phyloP scores from a whole-genome alignment of 2,888 invertebrate species.

The Erynnis tages region DNA sequence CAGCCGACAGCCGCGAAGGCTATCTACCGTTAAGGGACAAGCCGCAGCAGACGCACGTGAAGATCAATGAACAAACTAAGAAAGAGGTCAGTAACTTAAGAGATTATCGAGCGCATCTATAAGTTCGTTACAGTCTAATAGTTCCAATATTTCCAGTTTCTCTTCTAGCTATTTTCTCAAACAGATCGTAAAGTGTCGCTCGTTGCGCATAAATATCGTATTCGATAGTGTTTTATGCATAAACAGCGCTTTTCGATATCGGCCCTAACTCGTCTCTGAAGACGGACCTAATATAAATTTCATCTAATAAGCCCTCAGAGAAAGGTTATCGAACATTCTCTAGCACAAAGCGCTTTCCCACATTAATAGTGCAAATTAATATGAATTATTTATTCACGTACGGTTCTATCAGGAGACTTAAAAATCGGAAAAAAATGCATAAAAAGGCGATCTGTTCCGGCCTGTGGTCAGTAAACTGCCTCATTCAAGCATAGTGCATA shows the following conservation, averaged over 20 bases:
- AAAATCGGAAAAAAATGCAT: slow-evolving; percentile 45
- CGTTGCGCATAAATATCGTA: slow-evolving; percentile 17
- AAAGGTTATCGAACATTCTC: slow-evolving; percentile 55
- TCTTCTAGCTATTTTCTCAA: slow-evolving; percentile 23
- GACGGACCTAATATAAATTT: slow-evolving; percentile 49
- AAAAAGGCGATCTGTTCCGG: slow-evolving; percentile 54
- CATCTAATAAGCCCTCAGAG: slow-evolving; percentile 58
- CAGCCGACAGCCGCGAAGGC: slow-evolving; percentile 74
- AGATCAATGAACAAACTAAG: slow-evolving; percentile 78
- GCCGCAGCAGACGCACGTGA: slow-evolving; percentile 72
- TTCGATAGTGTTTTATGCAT: slow-evolving; percentile 10
- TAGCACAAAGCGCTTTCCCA: slow-evolving; percentile 53
- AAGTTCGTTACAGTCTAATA: slow-evolving; percentile 72
- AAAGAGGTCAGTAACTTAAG: slow-evolving; percentile 78
- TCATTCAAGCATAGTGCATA: slow-evolving; percentile 39
- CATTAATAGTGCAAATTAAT: slow-evolving; percentile 63
- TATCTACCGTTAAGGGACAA: slow-evolving; percentile 75
- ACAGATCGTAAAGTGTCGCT: slow-evolving; percentile 9
- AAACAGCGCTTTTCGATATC: slow-evolving; percentile 25
- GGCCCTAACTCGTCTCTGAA: slow-evolving; percentile 16
- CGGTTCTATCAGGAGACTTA: slow-evolving; percentile 53
- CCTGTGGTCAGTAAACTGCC: slow-evolving; percentile 45
- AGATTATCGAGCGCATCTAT: slow-evolving; percentile 46
- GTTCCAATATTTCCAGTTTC: slow-evolving; percentile 35
- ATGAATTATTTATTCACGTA: slow-evolving; percentile 56